Base-by-base conservation (phyloP, 2,888 invertebrate species). In the Aspidapion aeneum region DNA sequence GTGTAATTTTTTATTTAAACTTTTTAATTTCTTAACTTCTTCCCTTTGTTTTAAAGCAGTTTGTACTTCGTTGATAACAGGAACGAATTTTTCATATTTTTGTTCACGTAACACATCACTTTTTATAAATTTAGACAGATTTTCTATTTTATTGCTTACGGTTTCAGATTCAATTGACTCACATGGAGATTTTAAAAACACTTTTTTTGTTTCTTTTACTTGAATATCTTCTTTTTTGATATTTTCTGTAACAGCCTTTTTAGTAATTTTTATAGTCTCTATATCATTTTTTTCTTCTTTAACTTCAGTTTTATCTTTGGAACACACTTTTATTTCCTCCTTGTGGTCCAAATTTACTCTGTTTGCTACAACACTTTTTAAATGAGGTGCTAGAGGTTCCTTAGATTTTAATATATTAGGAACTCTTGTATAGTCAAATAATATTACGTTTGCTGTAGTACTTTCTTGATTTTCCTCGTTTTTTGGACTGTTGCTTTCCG, bases 401-500 rank as follows among this genome's bases (percentile, higher is more conserved):
- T 67, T 67, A 17, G 18, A 50, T n/a, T 16, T 63, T 49, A 67
- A 50, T 17, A 67, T 55, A 61, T 67, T 67, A 0, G 65, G 62
- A 17, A 54, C 60, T 48, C 48, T 67, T 9, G 67, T 67, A 58
- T 67, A 67, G 19, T 67, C 67, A 60, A 67, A 67, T 21, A 65
- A 12, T 22, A 56, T 7, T 5, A 21, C n/a, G 3, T 56, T 18
- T 21, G 21, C 5, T 7, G 52, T 3, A 17, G 5, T 35, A 7
- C 35, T 12, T n/a, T 52, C 52, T 5, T 19, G n/a, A 1, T 1
- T 51, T n/a, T 35, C 52, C 5, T 18, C 60, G 22, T 68, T 69
- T 58, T 73, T 73, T n/a, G 74, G 71, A 9, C 72, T 73, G 60
- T 65, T 61, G 58, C 69, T 69, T 60, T 77, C 75, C 3, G 76